Percentiles rank a stretch among this genome's conserved stretches.
These are phyloP conservation scores for Scaptomyza montana DNA, from an alignment of 1,140 invertebrate species.

Conservation along the genomic window DNA sequence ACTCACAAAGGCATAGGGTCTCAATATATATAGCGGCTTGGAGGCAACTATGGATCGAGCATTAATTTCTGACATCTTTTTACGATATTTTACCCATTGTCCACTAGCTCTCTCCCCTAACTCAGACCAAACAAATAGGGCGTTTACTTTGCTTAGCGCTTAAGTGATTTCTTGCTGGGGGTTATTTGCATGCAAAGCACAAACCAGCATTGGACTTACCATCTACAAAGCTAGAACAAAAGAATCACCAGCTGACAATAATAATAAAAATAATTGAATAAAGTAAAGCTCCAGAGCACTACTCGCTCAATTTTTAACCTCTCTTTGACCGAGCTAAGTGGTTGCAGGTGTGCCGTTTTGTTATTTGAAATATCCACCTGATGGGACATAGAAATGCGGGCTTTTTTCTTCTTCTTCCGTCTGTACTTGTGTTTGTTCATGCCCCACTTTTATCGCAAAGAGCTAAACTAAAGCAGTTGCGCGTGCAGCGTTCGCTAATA, in stretches of 20 bases:
- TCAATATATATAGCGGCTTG: conserved; percentile 41
- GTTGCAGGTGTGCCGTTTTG: conserved; percentile 27
- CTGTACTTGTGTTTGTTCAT: neutral
- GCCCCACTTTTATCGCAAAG: neutral
- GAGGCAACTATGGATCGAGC: conserved; percentile 10
- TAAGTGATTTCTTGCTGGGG: conserved; percentile 62
- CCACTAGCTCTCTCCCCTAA: conserved; percentile 2
- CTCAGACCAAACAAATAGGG: conserved; percentile 22
- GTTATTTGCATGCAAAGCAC: conserved; percentile 21
- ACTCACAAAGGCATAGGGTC: conserved; percentile 61
- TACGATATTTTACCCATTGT: conserved; percentile 21
- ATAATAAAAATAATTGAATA: conserved; percentile 16
- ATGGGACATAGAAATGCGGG: neutral
- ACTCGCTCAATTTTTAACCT: neutral
- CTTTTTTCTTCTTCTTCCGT: neutral
- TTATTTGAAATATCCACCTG: conserved; percentile 26
- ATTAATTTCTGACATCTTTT: conserved; percentile 11
- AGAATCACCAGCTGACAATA: conserved; percentile 10
- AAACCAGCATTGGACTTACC: conserved; percentile 2
- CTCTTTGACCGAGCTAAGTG: conserved; percentile 22
- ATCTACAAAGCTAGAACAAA: conserved; percentile 17
- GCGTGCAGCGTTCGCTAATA: neutral
- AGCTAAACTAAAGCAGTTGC: neutral
- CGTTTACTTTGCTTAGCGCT: conserved; percentile 42
- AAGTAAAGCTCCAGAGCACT: neutral